Evolutionary conservation across 1,140 invertebrate species (phyloP), one percentile per base, ranked within the genome.

Genomic region (Drosophila sp.): DNA sequence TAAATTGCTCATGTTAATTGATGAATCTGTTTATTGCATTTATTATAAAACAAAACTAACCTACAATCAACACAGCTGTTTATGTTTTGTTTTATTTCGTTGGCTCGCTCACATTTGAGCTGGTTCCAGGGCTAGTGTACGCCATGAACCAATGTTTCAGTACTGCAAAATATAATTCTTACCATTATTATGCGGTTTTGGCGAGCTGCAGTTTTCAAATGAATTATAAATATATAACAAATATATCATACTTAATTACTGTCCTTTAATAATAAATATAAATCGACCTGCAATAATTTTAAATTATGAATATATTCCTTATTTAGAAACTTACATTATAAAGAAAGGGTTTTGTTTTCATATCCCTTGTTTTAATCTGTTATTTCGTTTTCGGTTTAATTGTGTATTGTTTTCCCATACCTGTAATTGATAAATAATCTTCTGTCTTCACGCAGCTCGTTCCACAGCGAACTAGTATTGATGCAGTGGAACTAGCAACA

Each of bases 11-110:
- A 87, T 87, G 76, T 87, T 82, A 62, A 77, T 46, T 84, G 38
- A 74, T 40, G 21, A 72, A 13, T 61, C 46, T 11, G 38, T 43
- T 51, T 72, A 81, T 51, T 63, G 66, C 29, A 75, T 61, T 84
- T 86, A 78, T 86, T 84, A 84, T 74, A 84, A 84, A 84, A 80
- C 80, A 8, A 69, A 70, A 58, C 58, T 84, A 84, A 84, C 80
- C 80, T 83, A 72, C 18, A 67, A 75, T 36, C n/a, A 78, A 74
- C 7, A 80, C 80, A 84, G 45, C 69, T 84, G 80, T 80, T 84
- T 84, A 66, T 84, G 66, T 84, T 84, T 77, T 80, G 80, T 41
- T 67, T 56, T 34, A 27, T 48, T 45, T 29, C 13, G 41, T 7
- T 4, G 11, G 40, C 6, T 34, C 6, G 46, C 27, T 62, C 36